Conservation (phyloP, 1,140 invertebrate genomes). For the Drosophila auraria region DNA sequence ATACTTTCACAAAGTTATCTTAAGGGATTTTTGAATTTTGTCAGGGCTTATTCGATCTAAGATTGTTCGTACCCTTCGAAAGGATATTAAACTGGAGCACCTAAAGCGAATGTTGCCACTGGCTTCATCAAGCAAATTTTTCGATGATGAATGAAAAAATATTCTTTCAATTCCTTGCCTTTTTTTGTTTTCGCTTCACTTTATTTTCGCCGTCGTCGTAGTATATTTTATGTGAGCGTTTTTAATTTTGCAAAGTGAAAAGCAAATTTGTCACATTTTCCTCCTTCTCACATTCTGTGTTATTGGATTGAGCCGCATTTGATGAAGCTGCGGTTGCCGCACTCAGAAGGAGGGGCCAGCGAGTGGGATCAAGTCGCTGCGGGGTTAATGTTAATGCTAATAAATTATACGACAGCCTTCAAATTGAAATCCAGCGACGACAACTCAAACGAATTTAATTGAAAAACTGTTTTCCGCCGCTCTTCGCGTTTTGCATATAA, state of each 20-base stretch:
- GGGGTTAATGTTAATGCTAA: conserved; percentile 81
- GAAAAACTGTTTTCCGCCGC: conserved; percentile 73
- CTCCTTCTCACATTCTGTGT: conserved; percentile 55
- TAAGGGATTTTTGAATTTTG: too few species aligned
- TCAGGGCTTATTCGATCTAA: too few species aligned
- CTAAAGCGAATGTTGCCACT: conserved; percentile 22
- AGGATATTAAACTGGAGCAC: conserved; percentile 11
- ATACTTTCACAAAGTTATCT: too few species aligned
- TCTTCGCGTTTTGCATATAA: conserved; percentile 79
- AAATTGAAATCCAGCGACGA: conserved; percentile 79
- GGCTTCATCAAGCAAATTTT: conserved; percentile 63
- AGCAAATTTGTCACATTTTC: conserved; percentile 80
- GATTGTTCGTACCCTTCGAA: background rate
- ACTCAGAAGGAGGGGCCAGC: background rate
- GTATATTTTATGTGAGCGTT: conserved; percentile 71
- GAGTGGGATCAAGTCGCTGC: conserved; percentile 62
- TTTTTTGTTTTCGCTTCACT: conserved; percentile 31
- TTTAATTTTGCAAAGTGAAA: conserved; percentile 82
- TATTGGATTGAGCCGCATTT: conserved; percentile 76
- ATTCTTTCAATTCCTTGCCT: conserved; percentile 27
- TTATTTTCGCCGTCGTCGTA: conserved; percentile 18
- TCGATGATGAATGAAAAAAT: conserved; percentile 75
- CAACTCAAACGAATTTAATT: conserved; percentile 81
- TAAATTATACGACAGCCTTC: conserved; percentile 80
- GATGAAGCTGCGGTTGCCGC: conserved; percentile 48